phyloP scores from a whole-genome alignment of 2,888 invertebrate genomes.

The Sesia bembeciformis region DNA sequence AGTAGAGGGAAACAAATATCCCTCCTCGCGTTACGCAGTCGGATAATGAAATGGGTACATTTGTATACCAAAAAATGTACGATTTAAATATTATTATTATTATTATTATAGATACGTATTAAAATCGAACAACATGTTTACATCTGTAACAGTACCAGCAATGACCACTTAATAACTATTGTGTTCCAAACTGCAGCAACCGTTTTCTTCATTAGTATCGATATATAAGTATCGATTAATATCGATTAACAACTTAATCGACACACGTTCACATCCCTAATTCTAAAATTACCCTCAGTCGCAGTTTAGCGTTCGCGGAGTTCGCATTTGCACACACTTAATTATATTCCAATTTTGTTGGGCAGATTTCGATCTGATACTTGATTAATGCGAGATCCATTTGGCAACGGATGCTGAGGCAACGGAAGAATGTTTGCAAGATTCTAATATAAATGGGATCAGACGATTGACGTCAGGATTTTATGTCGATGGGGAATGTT shows the following conservation, averaged over 20 bases:
- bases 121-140: too few relatives aligned
- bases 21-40: too few relatives aligned
- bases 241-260: slow-evolving; percentile 21
- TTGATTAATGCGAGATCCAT: slow-evolving; percentile 16
- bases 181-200: too few relatives aligned
- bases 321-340: slow-evolving; percentile 18
- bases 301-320: slow-evolving; percentile 18
- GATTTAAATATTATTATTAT: too few relatives aligned
- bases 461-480: background rate
- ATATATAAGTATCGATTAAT: background rate
- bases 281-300: slow-evolving; percentile 45
- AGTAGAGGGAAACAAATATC: too few relatives aligned
- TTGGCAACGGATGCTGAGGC: slow-evolving; percentile 12
- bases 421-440: background rate
- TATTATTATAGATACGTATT: too few relatives aligned
- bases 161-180: too few relatives aligned
- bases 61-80: too few relatives aligned
- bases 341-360: slow-evolving; percentile 4
- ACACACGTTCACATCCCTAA: slow-evolving; percentile 26
- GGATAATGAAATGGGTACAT: too few relatives aligned
- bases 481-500: background rate
- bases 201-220: too few relatives aligned
- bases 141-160: too few relatives aligned
- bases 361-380: slow-evolving; percentile 13
- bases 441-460: background rate